Base-by-base conservation (phyloP, 2,888 invertebrate genomes). In the Panopea generosa region DNA sequence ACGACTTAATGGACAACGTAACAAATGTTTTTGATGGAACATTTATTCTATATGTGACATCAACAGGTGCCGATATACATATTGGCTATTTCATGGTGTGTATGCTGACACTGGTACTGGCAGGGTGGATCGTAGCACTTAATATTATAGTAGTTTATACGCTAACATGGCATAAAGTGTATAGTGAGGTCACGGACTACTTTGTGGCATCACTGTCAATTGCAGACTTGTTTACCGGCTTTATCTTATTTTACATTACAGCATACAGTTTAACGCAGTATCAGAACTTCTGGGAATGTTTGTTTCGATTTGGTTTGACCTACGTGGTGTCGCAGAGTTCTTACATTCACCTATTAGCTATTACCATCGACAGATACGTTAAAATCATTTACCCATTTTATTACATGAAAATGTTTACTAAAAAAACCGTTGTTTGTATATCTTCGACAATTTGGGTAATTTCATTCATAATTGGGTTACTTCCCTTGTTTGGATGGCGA, bases 331-430 rank as follows among this genome's bases (percentile, higher is more conserved):
- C 77, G 14, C 43, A 83, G 18, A 77, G 77, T 33, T 83, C 85
- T 0, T 83, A 83, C n/a, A 72, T 63, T 16, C 83, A 84, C 59
- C 63, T 84, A 22, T 26, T 67, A 2, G 67, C 77, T 7, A 69
- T 87, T 38, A 82, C 85, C 0, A 45, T 85, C 7, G 85, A 86
- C 69, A 74, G 85, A 40, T 86, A 77, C 55, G 69, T 87, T 20
- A 86, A 86, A 66, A 83, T 87, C 11, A 74, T 75, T 4, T 60
- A 60, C 20, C 85, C 85, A 14, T 62, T 82, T n/a, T 67, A 75
- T 22, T 84, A 86, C 56, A 61, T 53, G 22, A 67, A 50, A 9
- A 56, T 83, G 6, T 81, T 81, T 57, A 69, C 70, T 0, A 71
- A 66, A 65, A 49, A 40, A n/a, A 68, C 65, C 3, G 82, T 80